Percentiles rank a stretch among this genome's conserved stretches.
Conservation (phyloP, 2,888 invertebrate genomes). For the Notocelia uddmanniana region DNA sequence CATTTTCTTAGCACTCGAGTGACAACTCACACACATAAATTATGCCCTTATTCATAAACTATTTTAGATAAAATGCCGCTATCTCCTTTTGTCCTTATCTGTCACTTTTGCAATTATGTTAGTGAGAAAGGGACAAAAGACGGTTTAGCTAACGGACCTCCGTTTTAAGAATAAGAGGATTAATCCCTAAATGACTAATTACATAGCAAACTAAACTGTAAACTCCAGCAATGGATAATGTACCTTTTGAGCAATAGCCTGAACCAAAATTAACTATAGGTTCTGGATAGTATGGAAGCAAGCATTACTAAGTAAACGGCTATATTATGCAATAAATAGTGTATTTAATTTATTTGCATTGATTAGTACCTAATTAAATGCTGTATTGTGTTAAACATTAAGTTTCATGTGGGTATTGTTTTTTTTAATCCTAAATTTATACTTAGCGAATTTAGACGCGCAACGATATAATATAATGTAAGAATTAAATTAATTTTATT, state of each 20-base stretch:
- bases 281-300: not conserved
- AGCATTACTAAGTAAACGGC: not conserved
- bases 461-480: not conserved
- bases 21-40: too few relatives aligned
- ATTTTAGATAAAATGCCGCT: too few relatives aligned
- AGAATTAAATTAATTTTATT: not conserved
- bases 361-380: not conserved
- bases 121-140: too few relatives aligned
- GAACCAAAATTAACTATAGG: not conserved
- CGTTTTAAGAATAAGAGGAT: not conserved
- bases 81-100: too few relatives aligned
- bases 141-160: too few relatives aligned
- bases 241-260: not conserved
- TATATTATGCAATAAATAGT: constrained; percentile 1
- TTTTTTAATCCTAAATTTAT: not conserved
- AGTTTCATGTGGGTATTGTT: not conserved
- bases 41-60: too few relatives aligned
- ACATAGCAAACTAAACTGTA: not conserved
- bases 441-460: not conserved
- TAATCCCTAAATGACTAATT: not conserved
- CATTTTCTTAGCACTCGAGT: too few relatives aligned
- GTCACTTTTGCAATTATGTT: too few relatives aligned
- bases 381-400: not conserved
- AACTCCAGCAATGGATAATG: not conserved
- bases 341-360: not conserved